These are phyloP conservation scores for Acanthoscelides obtectus DNA, from an alignment of 2,888 invertebrate species.

Conservation along the genomic window DNA sequence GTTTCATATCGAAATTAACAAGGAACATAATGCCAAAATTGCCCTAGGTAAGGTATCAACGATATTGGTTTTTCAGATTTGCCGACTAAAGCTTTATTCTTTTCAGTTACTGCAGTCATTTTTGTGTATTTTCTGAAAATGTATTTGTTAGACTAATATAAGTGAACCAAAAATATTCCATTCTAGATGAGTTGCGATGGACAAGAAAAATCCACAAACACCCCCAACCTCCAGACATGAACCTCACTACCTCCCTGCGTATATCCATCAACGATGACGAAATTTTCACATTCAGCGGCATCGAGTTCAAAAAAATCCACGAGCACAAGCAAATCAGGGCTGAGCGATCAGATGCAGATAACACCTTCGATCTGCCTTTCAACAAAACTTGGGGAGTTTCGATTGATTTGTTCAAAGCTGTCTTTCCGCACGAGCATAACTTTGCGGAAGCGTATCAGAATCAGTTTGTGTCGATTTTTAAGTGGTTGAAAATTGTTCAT, in stretches of 20 bases:
- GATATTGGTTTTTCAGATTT: too few relatives aligned
- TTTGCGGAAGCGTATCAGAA: conserved; percentile 86
- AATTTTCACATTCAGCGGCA: conserved; percentile 66
- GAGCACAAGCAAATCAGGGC: conserved; percentile 62
- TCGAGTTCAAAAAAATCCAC: conserved; percentile 56
- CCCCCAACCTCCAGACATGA: conserved; percentile 17
- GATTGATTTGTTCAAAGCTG: conserved; percentile 61
- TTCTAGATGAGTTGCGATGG: conserved; percentile 18
- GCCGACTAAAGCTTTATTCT: too few relatives aligned
- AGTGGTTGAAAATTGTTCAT: conserved; percentile 90
- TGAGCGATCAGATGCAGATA: conserved; percentile 72
- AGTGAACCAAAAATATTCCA: neutral
- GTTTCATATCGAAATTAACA: conserved; percentile 60
- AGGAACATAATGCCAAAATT: conserved; percentile 64
- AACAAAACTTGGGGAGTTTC: conserved; percentile 69
- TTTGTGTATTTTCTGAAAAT: too few relatives aligned
- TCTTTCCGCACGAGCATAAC: conserved; percentile 83
- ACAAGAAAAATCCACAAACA: conserved; percentile 21
- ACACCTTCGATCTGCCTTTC: conserved; percentile 60
- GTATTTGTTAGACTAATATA: conserved; percentile 6
- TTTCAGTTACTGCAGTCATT: too few relatives aligned
- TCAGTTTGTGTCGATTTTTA: conserved; percentile 83
- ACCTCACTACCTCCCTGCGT: conserved; percentile 29
- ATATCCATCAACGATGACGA: conserved; percentile 67
- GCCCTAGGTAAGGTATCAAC: conserved; percentile 57